phyloP scores from a whole-genome alignment of 2,888 invertebrate species.

The Cataglyphis livida region DNA sequence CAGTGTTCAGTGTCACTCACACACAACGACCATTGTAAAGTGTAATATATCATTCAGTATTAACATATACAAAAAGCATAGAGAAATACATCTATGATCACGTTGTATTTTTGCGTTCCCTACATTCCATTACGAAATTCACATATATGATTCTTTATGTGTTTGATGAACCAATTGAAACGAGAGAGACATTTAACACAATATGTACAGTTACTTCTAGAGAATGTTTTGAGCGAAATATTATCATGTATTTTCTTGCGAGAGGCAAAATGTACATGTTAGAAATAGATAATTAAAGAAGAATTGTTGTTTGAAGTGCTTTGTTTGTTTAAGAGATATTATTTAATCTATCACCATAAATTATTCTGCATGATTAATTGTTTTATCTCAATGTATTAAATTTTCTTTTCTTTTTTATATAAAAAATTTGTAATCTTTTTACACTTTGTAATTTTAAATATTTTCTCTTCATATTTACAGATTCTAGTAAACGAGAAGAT shows the following conservation, averaged over 20 bases:
- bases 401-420: background rate
- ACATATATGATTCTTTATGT: slow-evolving; percentile 49
- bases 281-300: slow-evolving; percentile 50
- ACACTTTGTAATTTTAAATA: background rate
- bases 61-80: slow-evolving; percentile 78
- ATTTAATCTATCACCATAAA: background rate
- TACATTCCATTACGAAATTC: slow-evolving; percentile 83
- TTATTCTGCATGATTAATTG: background rate
- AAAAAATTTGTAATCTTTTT: background rate
- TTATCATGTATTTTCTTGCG: slow-evolving; percentile 31
- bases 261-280: slow-evolving; percentile 49
- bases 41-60: slow-evolving; percentile 85
- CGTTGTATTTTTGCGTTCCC: slow-evolving; percentile 75
- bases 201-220: slow-evolving; percentile 45
- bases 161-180: slow-evolving; percentile 30
- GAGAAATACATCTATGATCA: slow-evolving; percentile 47
- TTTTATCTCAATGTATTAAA: background rate
- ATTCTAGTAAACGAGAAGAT: background rate
- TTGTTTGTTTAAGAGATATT: background rate
- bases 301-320: slow-evolving; percentile 38
- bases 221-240: slow-evolving; percentile 32
- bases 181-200: slow-evolving; percentile 33
- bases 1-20: slow-evolving; percentile 51
- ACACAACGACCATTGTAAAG: slow-evolving; percentile 78
- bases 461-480: background rate